phyloP scores from a whole-genome alignment of 2,888 invertebrate genomes.

The Deroplatys truncata region DNA sequence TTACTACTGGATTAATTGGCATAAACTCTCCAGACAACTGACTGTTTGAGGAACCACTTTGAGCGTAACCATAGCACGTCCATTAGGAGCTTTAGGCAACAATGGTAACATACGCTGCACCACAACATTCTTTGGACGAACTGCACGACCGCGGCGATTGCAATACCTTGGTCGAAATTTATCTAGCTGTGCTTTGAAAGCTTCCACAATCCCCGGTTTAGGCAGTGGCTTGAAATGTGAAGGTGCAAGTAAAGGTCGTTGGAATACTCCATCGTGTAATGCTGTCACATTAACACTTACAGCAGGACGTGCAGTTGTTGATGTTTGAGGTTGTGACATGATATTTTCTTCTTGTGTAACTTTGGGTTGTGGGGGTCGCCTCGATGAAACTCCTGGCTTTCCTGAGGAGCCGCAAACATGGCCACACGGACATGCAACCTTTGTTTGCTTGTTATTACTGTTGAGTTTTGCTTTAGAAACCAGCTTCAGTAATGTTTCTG shows the following conservation, averaged over 20 bases:
- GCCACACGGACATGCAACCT: conserved; percentile 49
- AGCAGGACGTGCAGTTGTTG: neutral
- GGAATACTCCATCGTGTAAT: conserved; percentile 29
- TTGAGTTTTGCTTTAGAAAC: conserved; percentile 52
- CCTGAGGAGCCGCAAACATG: conserved; percentile 48
- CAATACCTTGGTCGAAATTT: conserved; percentile 47
- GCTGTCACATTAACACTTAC: conserved; percentile 5
- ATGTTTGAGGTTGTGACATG: neutral
- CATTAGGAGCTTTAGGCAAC: conserved; percentile 54
- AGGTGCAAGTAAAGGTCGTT: conserved; percentile 31
- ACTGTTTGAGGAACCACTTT: conserved; percentile 38
- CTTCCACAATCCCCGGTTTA: conserved; percentile 29
- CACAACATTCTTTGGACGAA: conserved; percentile 58
- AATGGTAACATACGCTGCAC: conserved; percentile 71
- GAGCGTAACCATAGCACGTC: conserved; percentile 47
- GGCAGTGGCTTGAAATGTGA: conserved; percentile 27
- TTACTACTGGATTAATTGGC: conserved; percentile 19
- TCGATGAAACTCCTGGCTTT: neutral
- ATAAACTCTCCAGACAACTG: conserved; percentile 33
- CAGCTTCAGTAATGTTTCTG: conserved; percentile 50
- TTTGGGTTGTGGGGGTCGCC: neutral
- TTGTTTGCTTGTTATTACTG: conserved; percentile 40
- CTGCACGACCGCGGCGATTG: conserved; percentile 46
- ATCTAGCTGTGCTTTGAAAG: conserved; percentile 33
- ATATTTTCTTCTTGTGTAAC: neutral